A percentile compares a stretch with the other conserved stretches of the same genome.
These are phyloP conservation scores for Megamerina dolium DNA, from an alignment of 2,888 invertebrate genomes.

Conservation along the genomic window DNA sequence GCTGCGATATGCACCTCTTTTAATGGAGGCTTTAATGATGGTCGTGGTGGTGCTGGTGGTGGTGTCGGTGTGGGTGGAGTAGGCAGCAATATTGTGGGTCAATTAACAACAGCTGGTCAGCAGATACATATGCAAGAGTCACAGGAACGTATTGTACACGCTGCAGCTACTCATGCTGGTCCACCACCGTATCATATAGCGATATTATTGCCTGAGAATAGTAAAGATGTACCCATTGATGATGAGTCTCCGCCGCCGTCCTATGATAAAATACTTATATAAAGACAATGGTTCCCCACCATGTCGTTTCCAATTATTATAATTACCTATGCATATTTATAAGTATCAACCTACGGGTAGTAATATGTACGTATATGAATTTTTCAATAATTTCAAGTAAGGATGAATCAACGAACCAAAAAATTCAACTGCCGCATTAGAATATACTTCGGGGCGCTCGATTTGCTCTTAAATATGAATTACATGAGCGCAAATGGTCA, in stretches of 20 bases:
- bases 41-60: conserved; percentile 20
- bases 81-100: not conserved
- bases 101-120: conserved; percentile 17
- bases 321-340: not conserved
- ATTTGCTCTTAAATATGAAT: too few species aligned
- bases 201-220: conserved; percentile 60
- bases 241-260: conserved; percentile 64
- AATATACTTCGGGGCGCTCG: too few species aligned
- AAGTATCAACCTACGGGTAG: not conserved
- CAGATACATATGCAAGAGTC: conserved; percentile 17
- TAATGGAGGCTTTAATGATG: conserved; percentile 27
- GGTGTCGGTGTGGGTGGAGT: conserved; percentile 7
- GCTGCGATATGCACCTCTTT: conserved; percentile 23
- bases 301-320: not conserved
- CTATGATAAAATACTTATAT: conserved; percentile 69
- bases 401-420: too few species aligned
- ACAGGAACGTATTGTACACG: too few species aligned
- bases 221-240: conserved; percentile 36
- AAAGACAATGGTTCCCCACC: conserved; percentile 37
- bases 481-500: too few species aligned
- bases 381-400: too few species aligned
- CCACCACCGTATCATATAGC: conserved; percentile 84
- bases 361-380: not conserved
- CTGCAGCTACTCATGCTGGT: conserved; percentile 35
- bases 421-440: too few species aligned